These are phyloP conservation scores for Hipparchia semele DNA, from an alignment of 2,888 invertebrate species.

Conservation along the genomic window DNA sequence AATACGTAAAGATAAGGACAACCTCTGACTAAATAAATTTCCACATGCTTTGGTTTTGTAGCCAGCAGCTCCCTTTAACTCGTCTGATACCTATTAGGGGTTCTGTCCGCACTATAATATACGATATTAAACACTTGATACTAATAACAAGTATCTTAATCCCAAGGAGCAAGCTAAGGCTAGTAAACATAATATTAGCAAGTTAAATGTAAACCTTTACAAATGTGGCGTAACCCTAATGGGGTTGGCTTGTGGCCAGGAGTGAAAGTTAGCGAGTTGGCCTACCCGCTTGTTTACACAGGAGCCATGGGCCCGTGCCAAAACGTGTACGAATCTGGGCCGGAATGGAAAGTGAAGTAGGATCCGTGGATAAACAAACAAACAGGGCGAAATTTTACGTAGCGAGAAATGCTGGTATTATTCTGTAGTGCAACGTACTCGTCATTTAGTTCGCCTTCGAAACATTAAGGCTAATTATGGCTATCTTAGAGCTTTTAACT, in stretches of 20 bases:
- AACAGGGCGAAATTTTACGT: constrained; percentile 63
- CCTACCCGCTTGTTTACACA: constrained; percentile 75
- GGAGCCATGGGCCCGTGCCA: constrained; percentile 57
- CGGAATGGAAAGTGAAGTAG: constrained; percentile 67
- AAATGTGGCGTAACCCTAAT: constrained; percentile 46
- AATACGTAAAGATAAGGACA: too few species aligned
- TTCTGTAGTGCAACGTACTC: background rate
- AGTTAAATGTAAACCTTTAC: constrained; percentile 6
- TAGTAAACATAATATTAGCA: background rate
- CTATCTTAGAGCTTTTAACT: too few species aligned
- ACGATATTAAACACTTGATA: too few species aligned
- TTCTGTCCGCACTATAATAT: too few species aligned
- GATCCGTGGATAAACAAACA: constrained; percentile 59
- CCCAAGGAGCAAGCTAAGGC: background rate
- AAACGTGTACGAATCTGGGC: constrained; percentile 52
- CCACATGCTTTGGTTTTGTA: too few species aligned
- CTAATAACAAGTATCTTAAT: too few species aligned
- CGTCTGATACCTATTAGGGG: too few species aligned
- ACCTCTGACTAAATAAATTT: too few species aligned
- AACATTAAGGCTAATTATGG: background rate
- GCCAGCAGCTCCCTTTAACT: too few species aligned
- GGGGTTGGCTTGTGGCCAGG: constrained; percentile 69
- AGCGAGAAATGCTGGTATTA: constrained; percentile 38
- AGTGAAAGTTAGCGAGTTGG: constrained; percentile 77
- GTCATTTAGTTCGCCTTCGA: background rate